These are phyloP conservation scores for Tadarida brasiliensis DNA, from an alignment of 2,797 vertebrate genomes.

Conservation along the genomic window DNA sequence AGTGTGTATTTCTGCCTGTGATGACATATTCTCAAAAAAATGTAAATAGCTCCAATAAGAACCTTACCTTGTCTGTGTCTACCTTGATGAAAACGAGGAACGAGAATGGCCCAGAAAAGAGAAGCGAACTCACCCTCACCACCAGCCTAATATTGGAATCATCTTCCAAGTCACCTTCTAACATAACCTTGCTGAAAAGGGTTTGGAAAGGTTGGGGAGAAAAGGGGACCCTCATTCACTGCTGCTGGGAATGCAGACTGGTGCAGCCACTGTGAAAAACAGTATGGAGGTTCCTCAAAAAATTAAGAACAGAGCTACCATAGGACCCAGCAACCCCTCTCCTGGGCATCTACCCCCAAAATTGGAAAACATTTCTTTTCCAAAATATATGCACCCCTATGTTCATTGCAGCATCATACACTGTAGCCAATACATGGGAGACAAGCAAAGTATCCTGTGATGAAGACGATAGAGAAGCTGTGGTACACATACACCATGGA, in stretches of 20 bases:
- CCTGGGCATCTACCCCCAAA: background rate
- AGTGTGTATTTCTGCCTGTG: background rate
- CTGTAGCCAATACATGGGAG: background rate
- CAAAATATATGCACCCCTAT: background rate
- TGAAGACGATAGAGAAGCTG: background rate
- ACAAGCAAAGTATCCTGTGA: background rate
- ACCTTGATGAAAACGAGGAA: background rate
- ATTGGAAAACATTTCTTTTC: background rate
- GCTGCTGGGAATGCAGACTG: background rate
- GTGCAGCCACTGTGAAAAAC: background rate
- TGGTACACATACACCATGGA: too few relatives aligned
- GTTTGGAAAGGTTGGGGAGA: background rate
- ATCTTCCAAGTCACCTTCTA: background rate
- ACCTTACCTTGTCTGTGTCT: background rate
- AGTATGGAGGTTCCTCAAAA: too few relatives aligned
- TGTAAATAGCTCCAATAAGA: background rate
- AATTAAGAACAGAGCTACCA: background rate
- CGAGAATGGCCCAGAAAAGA: background rate
- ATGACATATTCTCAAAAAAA: background rate
- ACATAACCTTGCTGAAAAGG: rapidly evolving
- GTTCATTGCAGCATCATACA: background rate
- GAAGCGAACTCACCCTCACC: background rate
- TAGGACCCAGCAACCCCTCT: background rate
- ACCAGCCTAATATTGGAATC: background rate
- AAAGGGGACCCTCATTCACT: background rate